phyloP scores from a whole-genome alignment of 2,797 vertebrate species.

The Silurus lanzhouensis region DNA sequence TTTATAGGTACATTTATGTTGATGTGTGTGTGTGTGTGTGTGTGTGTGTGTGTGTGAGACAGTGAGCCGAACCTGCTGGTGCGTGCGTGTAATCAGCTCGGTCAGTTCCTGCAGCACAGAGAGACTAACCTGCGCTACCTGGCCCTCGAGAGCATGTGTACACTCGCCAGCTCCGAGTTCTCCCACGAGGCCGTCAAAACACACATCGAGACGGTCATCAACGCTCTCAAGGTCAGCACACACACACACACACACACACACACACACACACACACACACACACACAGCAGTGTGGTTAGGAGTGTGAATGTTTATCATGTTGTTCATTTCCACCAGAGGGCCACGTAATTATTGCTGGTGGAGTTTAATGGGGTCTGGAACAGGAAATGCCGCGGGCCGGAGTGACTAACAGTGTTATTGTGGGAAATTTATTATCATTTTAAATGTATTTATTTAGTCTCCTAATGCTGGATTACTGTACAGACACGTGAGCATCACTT shows the following conservation, averaged over 20 bases:
- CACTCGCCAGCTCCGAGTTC: conserved; percentile 89
- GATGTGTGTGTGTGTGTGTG: not conserved
- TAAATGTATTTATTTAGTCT: too few relatives aligned
- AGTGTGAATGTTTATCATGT: not conserved
- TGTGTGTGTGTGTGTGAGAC: conserved; percentile 6
- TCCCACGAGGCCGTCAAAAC: conserved; percentile 91
- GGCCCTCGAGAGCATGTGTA: conserved; percentile 91
- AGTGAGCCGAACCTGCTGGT: conserved; percentile 90
- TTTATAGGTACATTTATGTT: not conserved
- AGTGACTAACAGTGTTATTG: too few relatives aligned
- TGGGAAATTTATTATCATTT: too few relatives aligned
- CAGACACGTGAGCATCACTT: too few relatives aligned
- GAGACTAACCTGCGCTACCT: conserved; percentile 91
- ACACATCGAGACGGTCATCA: conserved; percentile 90
- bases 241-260: not conserved
- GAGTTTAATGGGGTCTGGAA: too few relatives aligned
- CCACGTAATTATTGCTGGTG: too few relatives aligned
- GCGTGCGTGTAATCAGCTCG: conserved; percentile 88
- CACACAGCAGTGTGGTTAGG: not conserved
- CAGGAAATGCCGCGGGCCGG: too few relatives aligned
- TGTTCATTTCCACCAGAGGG: too few relatives aligned
- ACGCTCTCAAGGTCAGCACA: conserved; percentile 80
- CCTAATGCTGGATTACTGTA: too few relatives aligned
- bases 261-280: not conserved
- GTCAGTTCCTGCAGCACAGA: conserved; percentile 89